Percentiles rank a stretch among this genome's conserved stretches.
phyloP scores from a whole-genome alignment of 2,113 vertebrate genomes.

The Ancistrus triradiatus region DNA sequence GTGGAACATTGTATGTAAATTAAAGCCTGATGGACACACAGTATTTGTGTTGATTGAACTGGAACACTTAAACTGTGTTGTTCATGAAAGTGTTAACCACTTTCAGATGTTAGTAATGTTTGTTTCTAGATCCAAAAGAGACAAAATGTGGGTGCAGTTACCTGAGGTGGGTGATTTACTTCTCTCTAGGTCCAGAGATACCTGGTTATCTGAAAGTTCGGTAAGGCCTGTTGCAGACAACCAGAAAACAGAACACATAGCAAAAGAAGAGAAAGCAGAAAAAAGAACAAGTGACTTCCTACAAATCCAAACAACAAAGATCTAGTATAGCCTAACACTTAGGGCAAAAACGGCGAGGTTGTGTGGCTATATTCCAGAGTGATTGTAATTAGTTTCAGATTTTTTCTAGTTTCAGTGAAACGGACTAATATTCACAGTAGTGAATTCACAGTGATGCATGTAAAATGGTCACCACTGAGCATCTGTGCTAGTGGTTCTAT shows the following conservation, averaged over 20 bases:
- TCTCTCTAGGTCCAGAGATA: conserved; percentile 87
- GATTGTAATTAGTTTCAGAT: neutral
- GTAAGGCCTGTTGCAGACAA: conserved; percentile 79
- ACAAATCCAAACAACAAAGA: neutral
- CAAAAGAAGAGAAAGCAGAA: conserved; percentile 23
- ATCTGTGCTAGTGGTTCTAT: too few relatives aligned
- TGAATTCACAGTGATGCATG: neutral
- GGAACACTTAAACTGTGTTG: too few relatives aligned
- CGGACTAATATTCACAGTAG: neutral
- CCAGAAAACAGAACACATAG: conserved; percentile 30
- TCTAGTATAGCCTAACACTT: neutral
- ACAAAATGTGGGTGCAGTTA: conserved; percentile 57
- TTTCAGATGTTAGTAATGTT: too few relatives aligned
- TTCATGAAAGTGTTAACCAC: too few relatives aligned
- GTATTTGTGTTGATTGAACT: too few relatives aligned
- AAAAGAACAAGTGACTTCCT: neutral
- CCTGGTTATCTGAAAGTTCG: conserved; percentile 91
- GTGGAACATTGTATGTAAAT: too few relatives aligned
- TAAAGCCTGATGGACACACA: too few relatives aligned
- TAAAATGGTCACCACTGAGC: too few relatives aligned
- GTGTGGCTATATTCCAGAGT: conserved; percentile 49
- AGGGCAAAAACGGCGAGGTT: conserved; percentile 28
- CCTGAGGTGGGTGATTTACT: conserved; percentile 98
- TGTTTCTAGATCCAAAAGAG: too few relatives aligned
- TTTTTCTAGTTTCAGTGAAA: neutral